Base-by-base conservation (phyloP, 2,888 invertebrate genomes). In the Parnassius mnemosyne region DNA sequence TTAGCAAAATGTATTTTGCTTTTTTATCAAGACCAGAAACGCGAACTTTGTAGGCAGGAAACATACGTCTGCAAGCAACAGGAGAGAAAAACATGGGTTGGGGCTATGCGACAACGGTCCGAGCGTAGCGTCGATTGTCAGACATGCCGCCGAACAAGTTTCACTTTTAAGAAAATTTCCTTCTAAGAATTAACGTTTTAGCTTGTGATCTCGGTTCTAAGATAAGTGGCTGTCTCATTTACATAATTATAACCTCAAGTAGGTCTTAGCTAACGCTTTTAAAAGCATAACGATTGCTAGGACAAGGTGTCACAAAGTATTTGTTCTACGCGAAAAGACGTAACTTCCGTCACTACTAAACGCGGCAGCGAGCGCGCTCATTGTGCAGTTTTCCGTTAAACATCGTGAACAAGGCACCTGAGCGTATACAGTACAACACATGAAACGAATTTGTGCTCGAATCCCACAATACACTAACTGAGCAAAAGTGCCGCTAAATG, bases 21-120 rank as follows among this genome's bases (percentile, higher is more conserved):
- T 97, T 96, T 94, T 97, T 97, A 95, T 98, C 98, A 93, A 98
- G 95, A 88, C 98, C 98, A 92, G 96, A 96, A 84, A 98, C 96
- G 92, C 97, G 96, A 88, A 97, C 97, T 94, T 97, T 98, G 95
- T 95, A 97, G 92, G 98, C 97, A 92, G 98, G 98, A 94, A 98
- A 98, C 97, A 98, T 98, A 93, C 98, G 96, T 94, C 98, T 98
- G 95, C 92, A 94, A 94, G 93, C 93, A 92, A 92, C 83, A 87
- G 81, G 88, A 89, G 86, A 90, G 89, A 91, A 90, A 89, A 87
- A 89, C 87, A 88, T 89, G 85, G 87, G 79, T 89, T 82, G 85
- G 84, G 87, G 83, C 85, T 85, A 81, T 79, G 87, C 85, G 83
- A 87, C 87, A 86, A 85, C 86, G 85, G 86, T 87, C 87, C 85